Evolutionary conservation across 2,888 invertebrate genomes (phyloP), one percentile per base, ranked within the genome.

Genomic region (Camponotus fellah): DNA sequence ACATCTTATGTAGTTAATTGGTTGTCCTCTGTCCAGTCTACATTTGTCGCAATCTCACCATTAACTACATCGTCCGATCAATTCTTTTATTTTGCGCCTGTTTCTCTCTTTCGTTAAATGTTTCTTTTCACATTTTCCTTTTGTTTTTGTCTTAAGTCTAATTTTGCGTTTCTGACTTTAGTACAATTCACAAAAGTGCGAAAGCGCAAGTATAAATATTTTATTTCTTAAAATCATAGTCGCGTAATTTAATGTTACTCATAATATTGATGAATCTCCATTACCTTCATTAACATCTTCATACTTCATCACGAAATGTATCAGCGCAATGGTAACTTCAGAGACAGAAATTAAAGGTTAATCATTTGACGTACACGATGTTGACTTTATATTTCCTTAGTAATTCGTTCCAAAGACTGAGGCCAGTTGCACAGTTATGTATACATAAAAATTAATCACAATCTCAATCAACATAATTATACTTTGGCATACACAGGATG

Each of bases 281-380:
- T 89, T 87, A 91, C 82, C 84, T 87, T 86, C 49, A 53, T 53
- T 53, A 53, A 90, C 87, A 89, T 85, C 86, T 91, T 90, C 89
- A 86, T 87, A 89, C 79, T 69, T 69, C 60, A 89, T 90, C 87
- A 86, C 87, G 90, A 91, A 89, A 90, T 89, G 89, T 88, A 82
- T 89, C 83, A 89, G 91, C 89, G 86, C 90, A 87, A 79, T 87
- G 85, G 87, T 89, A 89, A 91, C 88, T 91, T 91, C 88, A 82
- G 92, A 91, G 91, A 93, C 92, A 92, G 93, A 92, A 93, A 92
- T 88, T 90, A 91, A 92, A 91, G 87, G 85, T 80, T 66, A 84
- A 86, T 86, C 40, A 21, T 66, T 85, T 60, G 81, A 76, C 49
- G 68, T 60, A 60, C 82, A 72, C 53, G 81, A 84, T 72, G 82